Conservation (phyloP, 37 sponge, comb jelly and placozoan species). For the Halisarca cf. caerulea region DNA sequence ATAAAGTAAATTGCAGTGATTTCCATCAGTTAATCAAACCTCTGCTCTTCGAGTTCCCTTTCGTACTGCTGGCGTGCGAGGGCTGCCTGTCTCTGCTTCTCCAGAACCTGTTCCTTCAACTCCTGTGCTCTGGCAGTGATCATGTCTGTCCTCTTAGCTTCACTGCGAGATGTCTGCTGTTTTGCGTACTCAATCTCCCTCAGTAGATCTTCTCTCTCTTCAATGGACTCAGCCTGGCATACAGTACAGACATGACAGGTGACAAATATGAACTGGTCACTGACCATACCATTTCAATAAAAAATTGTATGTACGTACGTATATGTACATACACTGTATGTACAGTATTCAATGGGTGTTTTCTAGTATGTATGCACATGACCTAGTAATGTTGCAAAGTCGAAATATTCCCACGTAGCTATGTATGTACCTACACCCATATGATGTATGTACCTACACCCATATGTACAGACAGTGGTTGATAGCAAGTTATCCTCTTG, state of each 20-base stretch:
- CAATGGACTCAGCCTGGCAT: conserved; percentile 73
- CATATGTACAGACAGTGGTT: too few relatives aligned
- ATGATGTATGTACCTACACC: too few relatives aligned
- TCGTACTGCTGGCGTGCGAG: conserved; percentile 40
- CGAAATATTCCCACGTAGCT: too few relatives aligned
- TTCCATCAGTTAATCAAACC: too few relatives aligned
- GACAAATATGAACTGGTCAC: too few relatives aligned
- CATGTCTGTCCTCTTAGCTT: neutral
- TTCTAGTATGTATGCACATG: too few relatives aligned
- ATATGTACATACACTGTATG: neutral
- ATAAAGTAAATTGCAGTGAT: too few relatives aligned
- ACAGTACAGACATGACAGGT: too few relatives aligned
- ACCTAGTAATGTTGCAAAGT: too few relatives aligned
- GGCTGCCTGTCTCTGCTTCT: conserved; percentile 51
- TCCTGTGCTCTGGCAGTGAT: conserved; percentile 38
- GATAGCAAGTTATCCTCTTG: too few relatives aligned
- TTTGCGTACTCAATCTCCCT: conserved; percentile 57
- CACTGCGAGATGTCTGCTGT: conserved; percentile 57
- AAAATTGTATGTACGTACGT: neutral
- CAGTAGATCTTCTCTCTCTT: conserved; percentile 68
- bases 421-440: too few relatives aligned
- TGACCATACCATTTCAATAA: too few relatives aligned
- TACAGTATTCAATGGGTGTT: neutral
- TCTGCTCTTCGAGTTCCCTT: conserved; percentile 58
- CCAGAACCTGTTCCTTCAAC: conserved; percentile 46